These are phyloP conservation scores for Apodemus speciosus DNA, from an alignment of 2,113 vertebrate species.

Conservation along the genomic window DNA sequence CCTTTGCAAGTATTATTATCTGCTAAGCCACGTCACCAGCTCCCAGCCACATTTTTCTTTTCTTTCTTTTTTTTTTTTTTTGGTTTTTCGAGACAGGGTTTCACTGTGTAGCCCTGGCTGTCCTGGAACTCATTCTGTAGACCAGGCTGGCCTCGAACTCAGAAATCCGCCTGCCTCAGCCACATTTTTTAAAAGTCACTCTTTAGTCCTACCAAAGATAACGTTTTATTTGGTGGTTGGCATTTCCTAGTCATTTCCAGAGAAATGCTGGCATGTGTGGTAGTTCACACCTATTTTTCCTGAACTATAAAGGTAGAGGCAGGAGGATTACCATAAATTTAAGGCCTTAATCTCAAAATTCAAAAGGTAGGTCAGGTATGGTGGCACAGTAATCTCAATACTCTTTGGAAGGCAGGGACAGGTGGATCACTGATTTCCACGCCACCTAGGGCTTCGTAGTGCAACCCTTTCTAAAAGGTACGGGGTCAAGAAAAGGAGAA, in stretches of 20 bases:
- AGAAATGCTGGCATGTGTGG: neutral
- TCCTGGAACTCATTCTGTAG: too few relatives aligned
- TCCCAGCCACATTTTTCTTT: neutral
- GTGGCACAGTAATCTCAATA: neutral
- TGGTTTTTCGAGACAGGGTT: too few relatives aligned
- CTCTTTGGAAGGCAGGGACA: neutral
- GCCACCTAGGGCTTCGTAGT: too few relatives aligned
- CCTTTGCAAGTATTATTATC: neutral
- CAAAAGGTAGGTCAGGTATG: neutral
- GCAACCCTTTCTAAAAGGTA: neutral
- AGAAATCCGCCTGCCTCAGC: too few relatives aligned
- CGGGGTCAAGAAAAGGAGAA: neutral
- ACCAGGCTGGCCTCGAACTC: too few relatives aligned
- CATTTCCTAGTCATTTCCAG: conserved; percentile 29
- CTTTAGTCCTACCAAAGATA: neutral
- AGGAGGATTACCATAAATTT: neutral
- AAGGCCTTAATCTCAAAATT: neutral
- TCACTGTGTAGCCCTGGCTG: too few relatives aligned
- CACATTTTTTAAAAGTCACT: neutral
- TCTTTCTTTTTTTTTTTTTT: too few relatives aligned
- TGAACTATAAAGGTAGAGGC: neutral
- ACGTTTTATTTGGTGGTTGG: conserved; percentile 33
- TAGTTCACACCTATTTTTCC: neutral
- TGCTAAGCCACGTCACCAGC: neutral
- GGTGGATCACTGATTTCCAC: neutral